Evolutionary conservation across 2,888 invertebrate species (phyloP).

Genomic region (Euproctis similis): DNA sequence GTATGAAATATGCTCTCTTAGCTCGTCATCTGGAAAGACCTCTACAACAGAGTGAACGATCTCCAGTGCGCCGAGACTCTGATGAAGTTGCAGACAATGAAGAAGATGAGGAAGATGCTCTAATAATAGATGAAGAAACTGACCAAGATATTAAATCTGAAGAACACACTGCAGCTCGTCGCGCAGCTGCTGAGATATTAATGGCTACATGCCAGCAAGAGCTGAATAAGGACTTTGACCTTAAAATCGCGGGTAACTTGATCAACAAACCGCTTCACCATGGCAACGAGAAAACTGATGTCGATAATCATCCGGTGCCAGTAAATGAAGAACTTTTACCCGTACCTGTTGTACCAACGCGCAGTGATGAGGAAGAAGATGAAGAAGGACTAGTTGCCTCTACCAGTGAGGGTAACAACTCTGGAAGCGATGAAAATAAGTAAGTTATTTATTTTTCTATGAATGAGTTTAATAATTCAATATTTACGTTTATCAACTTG

Average conservation of each 20-base stretch:
- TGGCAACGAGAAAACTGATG: constrained; percentile 58
- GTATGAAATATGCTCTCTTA: constrained; percentile 83
- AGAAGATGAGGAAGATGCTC: constrained; percentile 80
- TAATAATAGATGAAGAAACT: constrained; percentile 81
- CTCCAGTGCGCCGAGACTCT: constrained; percentile 58
- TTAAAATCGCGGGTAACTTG: constrained; percentile 74
- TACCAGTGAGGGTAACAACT: constrained; percentile 88
- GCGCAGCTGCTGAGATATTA: constrained; percentile 76
- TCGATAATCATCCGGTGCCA: constrained; percentile 44
- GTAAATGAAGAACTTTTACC: constrained; percentile 84
- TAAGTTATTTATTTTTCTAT: constrained; percentile 43
- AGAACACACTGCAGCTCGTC: constrained; percentile 66
- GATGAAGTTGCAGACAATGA: constrained; percentile 78
- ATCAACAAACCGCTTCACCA: constrained; percentile 68
- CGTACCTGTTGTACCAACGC: constrained; percentile 78
- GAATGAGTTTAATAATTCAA: background rate
- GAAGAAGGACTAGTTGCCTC: constrained; percentile 88
- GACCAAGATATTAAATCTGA: constrained; percentile 45
- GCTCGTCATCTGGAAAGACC: constrained; percentile 85
- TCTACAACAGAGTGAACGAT: constrained; percentile 55
- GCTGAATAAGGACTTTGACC: constrained; percentile 65
- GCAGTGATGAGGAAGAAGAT: constrained; percentile 80
- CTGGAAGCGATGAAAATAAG: constrained; percentile 88
- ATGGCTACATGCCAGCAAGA: constrained; percentile 69
- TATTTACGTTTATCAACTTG: background rate